Percentiles rank a stretch among this genome's conserved stretches.
Evolutionary conservation across 1,140 invertebrate genomes (phyloP).

Genomic region (Potamilus streckersoni): DNA sequence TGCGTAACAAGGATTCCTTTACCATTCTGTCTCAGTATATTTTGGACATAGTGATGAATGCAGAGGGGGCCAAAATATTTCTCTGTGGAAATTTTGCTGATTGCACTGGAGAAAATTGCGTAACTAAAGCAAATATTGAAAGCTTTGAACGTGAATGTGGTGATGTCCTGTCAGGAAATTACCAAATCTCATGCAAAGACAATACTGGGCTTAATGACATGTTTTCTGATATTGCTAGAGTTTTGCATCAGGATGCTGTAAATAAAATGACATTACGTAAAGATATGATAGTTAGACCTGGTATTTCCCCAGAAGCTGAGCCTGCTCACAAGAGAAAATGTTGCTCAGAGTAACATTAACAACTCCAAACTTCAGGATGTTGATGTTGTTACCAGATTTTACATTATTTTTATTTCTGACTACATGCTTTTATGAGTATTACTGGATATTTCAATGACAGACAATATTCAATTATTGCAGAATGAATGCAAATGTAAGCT

Average conservation of each 20-base stretch:
- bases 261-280: slow-evolving; percentile 55
- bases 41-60: slow-evolving; percentile 63
- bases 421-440: no score
- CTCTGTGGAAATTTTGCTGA: slow-evolving; percentile 59
- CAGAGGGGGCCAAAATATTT: slow-evolving; percentile 62
- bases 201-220: slow-evolving; percentile 89
- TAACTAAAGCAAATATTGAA: slow-evolving; percentile 90
- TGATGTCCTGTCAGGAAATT: slow-evolving; percentile 87
- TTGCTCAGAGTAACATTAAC: slow-evolving; percentile 26
- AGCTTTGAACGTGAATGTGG: slow-evolving; percentile 93
- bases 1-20: slow-evolving; percentile 80
- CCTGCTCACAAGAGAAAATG: slow-evolving; percentile 31
- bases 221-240: slow-evolving; percentile 86
- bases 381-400: no score
- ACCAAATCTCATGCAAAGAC: slow-evolving; percentile 91
- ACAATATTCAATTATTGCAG: no score
- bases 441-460: no score
- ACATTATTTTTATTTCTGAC: no score
- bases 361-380: not conserved
- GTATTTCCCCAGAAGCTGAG: slow-evolving; percentile 48
- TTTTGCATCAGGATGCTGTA: slow-evolving; percentile 51
- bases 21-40: slow-evolving; percentile 62
- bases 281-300: slow-evolving; percentile 53
- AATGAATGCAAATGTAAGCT: no score
- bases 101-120: slow-evolving; percentile 71